These are phyloP conservation scores for Leucophenga varia DNA, from an alignment of 1,140 invertebrate species.

Conservation along the genomic window DNA sequence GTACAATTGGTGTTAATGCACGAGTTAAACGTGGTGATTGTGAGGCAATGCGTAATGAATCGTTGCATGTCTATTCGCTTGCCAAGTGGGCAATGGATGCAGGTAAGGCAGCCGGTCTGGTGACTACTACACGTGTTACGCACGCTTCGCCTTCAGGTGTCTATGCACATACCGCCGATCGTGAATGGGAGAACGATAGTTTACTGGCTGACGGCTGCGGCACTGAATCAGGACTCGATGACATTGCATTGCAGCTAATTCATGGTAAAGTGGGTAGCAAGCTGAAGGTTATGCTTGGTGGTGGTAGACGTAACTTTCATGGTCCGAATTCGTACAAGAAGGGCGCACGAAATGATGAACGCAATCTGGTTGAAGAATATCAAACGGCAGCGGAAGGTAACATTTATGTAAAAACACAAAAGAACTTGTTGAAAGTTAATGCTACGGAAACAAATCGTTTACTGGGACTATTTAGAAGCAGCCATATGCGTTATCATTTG, in stretches of 20 bases:
- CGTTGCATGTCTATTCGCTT: slow-evolving; percentile 67
- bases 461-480: slow-evolving; percentile 59
- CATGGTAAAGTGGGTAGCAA: slow-evolving; percentile 65
- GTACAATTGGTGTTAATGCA: slow-evolving; percentile 74
- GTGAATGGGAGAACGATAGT: slow-evolving; percentile 76
- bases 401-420: slow-evolving; percentile 67
- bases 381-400: slow-evolving; percentile 43
- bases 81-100: slow-evolving; percentile 71
- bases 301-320: slow-evolving; percentile 71
- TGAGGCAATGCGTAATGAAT: slow-evolving; percentile 59
- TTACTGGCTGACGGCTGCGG: slow-evolving; percentile 57
- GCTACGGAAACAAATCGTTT: slow-evolving; percentile 54
- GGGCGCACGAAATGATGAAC: slow-evolving; percentile 66
- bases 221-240: slow-evolving; percentile 60
- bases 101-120: slow-evolving; percentile 73
- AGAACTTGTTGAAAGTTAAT: slow-evolving; percentile 55
- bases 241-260: slow-evolving; percentile 75
- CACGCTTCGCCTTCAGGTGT: slow-evolving; percentile 74
- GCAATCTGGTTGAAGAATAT: slow-evolving; percentile 74
- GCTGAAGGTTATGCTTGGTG: slow-evolving; percentile 72
- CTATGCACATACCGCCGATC: slow-evolving; percentile 73
- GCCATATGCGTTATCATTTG: slow-evolving; percentile 60
- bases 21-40: slow-evolving; percentile 65
- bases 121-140: slow-evolving; percentile 77
- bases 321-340: slow-evolving; percentile 63